These are phyloP conservation scores for Polyommatus icarus DNA, from an alignment of 2,888 invertebrate genomes.

Conservation along the genomic window DNA sequence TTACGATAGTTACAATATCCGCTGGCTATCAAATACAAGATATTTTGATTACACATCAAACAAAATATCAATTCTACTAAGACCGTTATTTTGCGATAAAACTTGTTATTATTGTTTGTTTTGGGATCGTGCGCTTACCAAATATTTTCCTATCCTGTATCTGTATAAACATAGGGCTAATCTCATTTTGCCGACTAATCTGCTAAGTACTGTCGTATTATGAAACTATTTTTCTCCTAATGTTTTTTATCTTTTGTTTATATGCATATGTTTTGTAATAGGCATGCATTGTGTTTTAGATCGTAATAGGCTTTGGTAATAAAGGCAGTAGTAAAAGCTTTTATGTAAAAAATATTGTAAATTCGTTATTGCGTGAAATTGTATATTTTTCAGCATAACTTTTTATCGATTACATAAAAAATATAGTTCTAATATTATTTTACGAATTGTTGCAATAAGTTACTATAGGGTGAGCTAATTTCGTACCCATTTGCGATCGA, in stretches of 20 bases:
- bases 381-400: no score
- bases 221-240: not conserved
- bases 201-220: constrained; percentile 39
- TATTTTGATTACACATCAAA: not conserved
- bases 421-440: no score
- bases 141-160: constrained; percentile 66
- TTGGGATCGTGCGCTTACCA: constrained; percentile 45
- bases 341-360: not conserved
- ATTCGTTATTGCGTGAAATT: not conserved
- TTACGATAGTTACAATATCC: not conserved
- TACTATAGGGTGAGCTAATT: no score
- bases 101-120: constrained; percentile 11
- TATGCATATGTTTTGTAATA: not conserved
- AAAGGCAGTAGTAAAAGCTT: not conserved
- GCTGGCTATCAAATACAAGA: not conserved
- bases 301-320: not conserved
- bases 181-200: constrained; percentile 64
- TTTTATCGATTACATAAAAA: no score
- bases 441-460: no score
- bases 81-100: constrained; percentile 19
- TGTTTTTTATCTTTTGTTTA: constrained; percentile 3
- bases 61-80: not conserved
- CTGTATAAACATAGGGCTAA: constrained; percentile 68
- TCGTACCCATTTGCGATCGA: not conserved
- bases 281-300: not conserved